Evolutionary conservation across 2,113 vertebrate species (phyloP), one percentile per base, ranked within the genome.

Genomic region (Percopsis transmontana): DNA sequence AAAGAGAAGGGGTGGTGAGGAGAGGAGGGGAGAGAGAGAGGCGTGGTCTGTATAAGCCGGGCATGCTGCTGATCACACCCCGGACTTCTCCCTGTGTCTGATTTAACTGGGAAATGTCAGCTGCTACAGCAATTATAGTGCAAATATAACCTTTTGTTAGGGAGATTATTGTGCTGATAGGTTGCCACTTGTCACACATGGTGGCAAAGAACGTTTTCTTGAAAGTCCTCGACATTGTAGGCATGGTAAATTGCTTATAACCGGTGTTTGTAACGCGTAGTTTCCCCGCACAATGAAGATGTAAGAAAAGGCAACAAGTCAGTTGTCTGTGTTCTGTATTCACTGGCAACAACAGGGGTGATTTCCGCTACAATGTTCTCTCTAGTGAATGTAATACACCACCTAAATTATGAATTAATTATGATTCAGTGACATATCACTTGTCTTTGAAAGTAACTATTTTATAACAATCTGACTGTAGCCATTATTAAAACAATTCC

Each of bases 81-180:
- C 67, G 82, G 69, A 75, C 72, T 79, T 53, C 50, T 62, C 66
- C 44, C 52, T 72, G 59, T 61, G 50, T 57, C 74, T 78, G 81
- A 69, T 74, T 80, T 56, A 80, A 80, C 62, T 61, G 44, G 52
- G 18, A 90, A 91, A 90, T 89, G 87, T 86, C 82, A 88, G 21
- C n/a, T n/a, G n/a, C n/a, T n/a, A n/a, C 7, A 9, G 66, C 73
- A 83, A 89, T 89, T 91, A 80, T 83, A 87, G 91, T 86, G 82
- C 87, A 91, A 88, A 89, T 77, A 62, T 88, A 87, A 89, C 83
- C 82, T 90, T 85, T 88, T 72, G 81, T 83, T 64, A 69, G 68
- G 66, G 45, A 84, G 84, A 90, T 87, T 80, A 80, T 55, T 77
- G 80, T 38, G 50, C 70, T 10, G 72, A 88, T 90, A 80, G 58